Evolutionary conservation across 2,888 invertebrate genomes (phyloP).

Genomic region (Acrobasis consociella): DNA sequence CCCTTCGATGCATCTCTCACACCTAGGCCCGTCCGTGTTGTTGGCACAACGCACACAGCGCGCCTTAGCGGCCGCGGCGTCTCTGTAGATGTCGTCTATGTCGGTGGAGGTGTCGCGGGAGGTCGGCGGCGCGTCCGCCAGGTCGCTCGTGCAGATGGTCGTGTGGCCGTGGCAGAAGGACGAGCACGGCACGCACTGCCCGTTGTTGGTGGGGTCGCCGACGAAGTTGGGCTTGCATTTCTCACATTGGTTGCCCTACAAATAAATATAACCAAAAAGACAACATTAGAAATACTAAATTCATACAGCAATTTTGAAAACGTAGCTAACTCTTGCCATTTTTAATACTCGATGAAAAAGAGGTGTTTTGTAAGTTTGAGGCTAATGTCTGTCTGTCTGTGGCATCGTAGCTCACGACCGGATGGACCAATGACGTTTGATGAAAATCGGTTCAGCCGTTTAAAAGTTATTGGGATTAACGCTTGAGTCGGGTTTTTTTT

Average conservation of each 20-base stretch:
- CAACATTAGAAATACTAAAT: too few relatives aligned
- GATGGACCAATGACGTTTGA: too few relatives aligned
- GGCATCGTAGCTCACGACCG: too few relatives aligned
- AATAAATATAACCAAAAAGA: neutral
- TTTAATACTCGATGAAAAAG: too few relatives aligned
- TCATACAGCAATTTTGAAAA: too few relatives aligned
- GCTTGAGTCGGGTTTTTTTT: too few relatives aligned
- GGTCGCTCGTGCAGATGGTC: slow-evolving; percentile 87
- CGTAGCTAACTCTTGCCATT: too few relatives aligned
- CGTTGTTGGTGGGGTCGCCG: slow-evolving; percentile 94
- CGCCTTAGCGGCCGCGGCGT: slow-evolving; percentile 84
- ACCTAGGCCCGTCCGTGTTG: slow-evolving; percentile 90
- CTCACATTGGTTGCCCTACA: slow-evolving; percentile 93
- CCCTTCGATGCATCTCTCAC: slow-evolving; percentile 90
- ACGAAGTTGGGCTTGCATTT: slow-evolving; percentile 95
- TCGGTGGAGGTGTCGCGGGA: slow-evolving; percentile 78
- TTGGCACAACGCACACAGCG: slow-evolving; percentile 93
- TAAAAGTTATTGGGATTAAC: too few relatives aligned
- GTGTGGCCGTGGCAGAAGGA: slow-evolving; percentile 96
- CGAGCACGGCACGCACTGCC: slow-evolving; percentile 92
- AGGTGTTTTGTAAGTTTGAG: too few relatives aligned
- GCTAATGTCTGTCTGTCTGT: too few relatives aligned
- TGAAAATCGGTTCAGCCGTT: too few relatives aligned
- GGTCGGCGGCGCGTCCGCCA: slow-evolving; percentile 65
- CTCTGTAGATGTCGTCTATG: slow-evolving; percentile 84